Percentiles rank a stretch among this genome's conserved stretches.
Conservation (phyloP, 2,888 invertebrate species). For the Idaea straminata region DNA sequence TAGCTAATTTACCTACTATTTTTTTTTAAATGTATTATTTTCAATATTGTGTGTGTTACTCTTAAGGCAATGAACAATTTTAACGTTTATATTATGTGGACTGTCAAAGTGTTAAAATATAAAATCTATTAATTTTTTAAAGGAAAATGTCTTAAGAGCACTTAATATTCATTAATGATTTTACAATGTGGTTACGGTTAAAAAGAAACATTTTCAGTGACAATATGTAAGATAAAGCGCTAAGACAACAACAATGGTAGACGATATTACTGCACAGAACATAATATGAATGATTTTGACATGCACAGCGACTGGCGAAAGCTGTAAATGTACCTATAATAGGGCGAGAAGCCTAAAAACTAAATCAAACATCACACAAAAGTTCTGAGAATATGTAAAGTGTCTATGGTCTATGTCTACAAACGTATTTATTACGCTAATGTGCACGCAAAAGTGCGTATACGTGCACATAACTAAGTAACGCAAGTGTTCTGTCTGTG, state of each 20-base stretch:
- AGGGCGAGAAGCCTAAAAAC: not conserved
- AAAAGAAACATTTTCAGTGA: not conserved
- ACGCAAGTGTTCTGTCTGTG: not conserved
- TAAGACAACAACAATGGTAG: not conserved
- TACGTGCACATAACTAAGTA: not conserved
- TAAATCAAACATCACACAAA: not conserved
- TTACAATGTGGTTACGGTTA: not conserved
- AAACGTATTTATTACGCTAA: not conserved
- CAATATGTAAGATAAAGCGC: not conserved
- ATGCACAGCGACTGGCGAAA: constrained; percentile 35
- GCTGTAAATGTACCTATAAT: not conserved
- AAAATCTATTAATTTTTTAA: not conserved
- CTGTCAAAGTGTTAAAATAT: not conserved
- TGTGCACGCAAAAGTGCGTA: not conserved
- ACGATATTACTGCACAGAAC: constrained; percentile 12
- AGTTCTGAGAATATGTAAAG: not conserved
- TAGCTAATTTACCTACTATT: no score
- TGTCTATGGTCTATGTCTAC: not conserved
- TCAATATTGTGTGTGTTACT: no score
- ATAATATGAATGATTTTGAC: constrained; percentile 33
- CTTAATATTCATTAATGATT: not conserved
- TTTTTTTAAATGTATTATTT: no score
- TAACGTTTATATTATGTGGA: not conserved
- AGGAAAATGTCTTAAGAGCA: not conserved
- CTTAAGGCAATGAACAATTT: no score